Evolutionary conservation across 1,140 invertebrate genomes (phyloP).

Genomic region (Muscidifurax raptorellus): DNA sequence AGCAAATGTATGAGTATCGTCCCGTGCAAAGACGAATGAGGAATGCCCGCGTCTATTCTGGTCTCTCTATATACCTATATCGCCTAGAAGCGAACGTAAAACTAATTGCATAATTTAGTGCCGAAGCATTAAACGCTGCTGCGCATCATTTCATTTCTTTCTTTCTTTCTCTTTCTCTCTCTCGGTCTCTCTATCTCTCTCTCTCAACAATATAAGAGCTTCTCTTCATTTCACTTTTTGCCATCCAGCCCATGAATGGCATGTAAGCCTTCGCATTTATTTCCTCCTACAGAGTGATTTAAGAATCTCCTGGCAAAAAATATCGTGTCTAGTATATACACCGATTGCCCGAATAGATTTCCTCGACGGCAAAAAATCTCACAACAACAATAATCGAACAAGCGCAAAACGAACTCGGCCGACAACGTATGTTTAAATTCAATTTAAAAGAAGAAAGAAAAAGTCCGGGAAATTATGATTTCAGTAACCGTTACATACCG

Average conservation of each 20-base stretch:
- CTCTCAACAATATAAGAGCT: slow-evolving; percentile 10
- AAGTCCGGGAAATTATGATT: background rate
- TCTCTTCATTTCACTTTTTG: slow-evolving; percentile 29
- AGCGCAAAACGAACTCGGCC: background rate
- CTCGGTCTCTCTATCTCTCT: slow-evolving; percentile 38
- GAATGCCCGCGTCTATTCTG: background rate
- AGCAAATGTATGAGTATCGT: no score
- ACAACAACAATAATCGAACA: background rate
- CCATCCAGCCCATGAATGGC: slow-evolving; percentile 1
- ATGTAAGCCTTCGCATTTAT: slow-evolving; percentile 32
- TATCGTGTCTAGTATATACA: background rate
- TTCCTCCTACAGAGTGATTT: background rate
- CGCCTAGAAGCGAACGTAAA: slow-evolving; percentile 53
- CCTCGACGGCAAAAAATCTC: background rate
- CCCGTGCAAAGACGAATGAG: background rate
- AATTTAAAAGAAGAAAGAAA: background rate
- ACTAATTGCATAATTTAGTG: slow-evolving; percentile 68
- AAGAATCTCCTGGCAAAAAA: background rate
- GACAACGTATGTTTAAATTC: no score
- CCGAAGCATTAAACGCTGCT: slow-evolving; percentile 60
- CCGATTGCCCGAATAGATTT: background rate
- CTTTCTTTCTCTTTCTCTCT: slow-evolving; percentile 8
- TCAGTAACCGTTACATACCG: background rate
- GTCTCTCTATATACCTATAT: slow-evolving; percentile 7
- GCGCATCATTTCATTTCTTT: slow-evolving; percentile 18